phyloP scores from a whole-genome alignment of 92 coral and sea anemone genomes.

The Epizoanthus fatuus region DNA sequence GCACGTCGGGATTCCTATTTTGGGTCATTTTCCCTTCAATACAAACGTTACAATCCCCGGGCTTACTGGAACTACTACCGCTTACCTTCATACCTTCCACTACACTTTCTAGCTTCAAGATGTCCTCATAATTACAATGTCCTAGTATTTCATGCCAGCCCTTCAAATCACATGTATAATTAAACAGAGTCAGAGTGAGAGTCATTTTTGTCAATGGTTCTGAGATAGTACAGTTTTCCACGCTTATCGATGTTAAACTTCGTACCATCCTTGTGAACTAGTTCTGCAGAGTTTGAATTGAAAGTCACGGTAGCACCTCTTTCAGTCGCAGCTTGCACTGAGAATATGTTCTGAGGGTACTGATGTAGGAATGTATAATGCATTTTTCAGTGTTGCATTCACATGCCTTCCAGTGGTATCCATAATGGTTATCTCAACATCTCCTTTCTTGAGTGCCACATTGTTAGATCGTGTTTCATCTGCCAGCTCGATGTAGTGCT shows the following conservation, averaged over 20 bases:
- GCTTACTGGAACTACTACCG: slow-evolving; percentile 44
- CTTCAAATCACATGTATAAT: slow-evolving; percentile 29
- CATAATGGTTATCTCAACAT: slow-evolving; percentile 46
- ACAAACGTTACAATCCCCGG: slow-evolving; percentile 61
- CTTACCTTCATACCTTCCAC: slow-evolving; percentile 74
- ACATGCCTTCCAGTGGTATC: slow-evolving; percentile 54
- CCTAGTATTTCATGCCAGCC: slow-evolving; percentile 62
- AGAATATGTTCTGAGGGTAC: slow-evolving; percentile 56
- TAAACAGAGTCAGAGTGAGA: slow-evolving; percentile 38
- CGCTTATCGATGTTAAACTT: slow-evolving; percentile 49
- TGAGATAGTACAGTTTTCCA: slow-evolving; percentile 55
- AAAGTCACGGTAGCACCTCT: slow-evolving; percentile 53
- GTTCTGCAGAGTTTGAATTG: slow-evolving; percentile 48
- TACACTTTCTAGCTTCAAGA: slow-evolving; percentile 43
- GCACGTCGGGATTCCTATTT: slow-evolving; percentile 62
- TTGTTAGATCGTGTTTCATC: slow-evolving; percentile 55
- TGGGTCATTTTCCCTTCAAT: slow-evolving; percentile 67
- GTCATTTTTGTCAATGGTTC: slow-evolving; percentile 32
- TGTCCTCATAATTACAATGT: slow-evolving; percentile 61
- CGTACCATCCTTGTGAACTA: slow-evolving; percentile 59
- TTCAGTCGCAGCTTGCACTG: slow-evolving; percentile 67
- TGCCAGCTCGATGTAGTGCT: slow-evolving; percentile 61
- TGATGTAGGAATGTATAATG: slow-evolving; percentile 9
- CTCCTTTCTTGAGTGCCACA: slow-evolving; percentile 59
- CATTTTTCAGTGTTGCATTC: not conserved